Evolutionary conservation across 1,140 invertebrate species (phyloP).

Genomic region (Euschistus heros): DNA sequence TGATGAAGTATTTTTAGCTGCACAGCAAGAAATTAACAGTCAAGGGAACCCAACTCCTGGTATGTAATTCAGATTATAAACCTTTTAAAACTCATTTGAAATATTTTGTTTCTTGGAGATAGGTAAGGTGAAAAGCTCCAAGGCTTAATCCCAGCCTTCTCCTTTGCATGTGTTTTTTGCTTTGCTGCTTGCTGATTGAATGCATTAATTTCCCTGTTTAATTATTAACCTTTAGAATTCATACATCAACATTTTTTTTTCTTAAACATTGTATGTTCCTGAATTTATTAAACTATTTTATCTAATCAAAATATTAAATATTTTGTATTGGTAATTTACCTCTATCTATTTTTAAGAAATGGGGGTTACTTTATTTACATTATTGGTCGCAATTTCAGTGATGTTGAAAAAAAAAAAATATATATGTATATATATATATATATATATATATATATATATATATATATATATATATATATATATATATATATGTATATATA

Average conservation of each 20-base stretch:
- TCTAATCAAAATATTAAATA: no score
- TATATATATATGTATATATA: neutral
- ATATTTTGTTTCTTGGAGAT: neutral
- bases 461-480: neutral
- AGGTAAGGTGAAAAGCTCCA: neutral
- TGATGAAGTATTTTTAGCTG: constrained; percentile 12
- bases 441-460: neutral
- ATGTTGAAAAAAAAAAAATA: no score
- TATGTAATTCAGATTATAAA: neutral
- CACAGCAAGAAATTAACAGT: constrained; percentile 3
- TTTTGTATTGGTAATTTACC: no score
- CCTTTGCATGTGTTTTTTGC: neutral
- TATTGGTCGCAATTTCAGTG: no score
- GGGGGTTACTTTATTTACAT: no score
- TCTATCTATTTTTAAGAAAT: no score
- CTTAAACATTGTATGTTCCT: no score
- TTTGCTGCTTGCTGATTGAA: neutral
- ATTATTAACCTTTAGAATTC: no score
- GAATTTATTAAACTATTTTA: no score
- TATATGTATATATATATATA: neutral
- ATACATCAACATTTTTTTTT: no score
- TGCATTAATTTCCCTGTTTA: no score
- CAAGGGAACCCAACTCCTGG: neutral
- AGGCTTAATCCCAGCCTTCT: neutral
- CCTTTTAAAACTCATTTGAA: no score